Conservation (phyloP, 2,113 vertebrate species). For the Rhodinocichla rosea region DNA sequence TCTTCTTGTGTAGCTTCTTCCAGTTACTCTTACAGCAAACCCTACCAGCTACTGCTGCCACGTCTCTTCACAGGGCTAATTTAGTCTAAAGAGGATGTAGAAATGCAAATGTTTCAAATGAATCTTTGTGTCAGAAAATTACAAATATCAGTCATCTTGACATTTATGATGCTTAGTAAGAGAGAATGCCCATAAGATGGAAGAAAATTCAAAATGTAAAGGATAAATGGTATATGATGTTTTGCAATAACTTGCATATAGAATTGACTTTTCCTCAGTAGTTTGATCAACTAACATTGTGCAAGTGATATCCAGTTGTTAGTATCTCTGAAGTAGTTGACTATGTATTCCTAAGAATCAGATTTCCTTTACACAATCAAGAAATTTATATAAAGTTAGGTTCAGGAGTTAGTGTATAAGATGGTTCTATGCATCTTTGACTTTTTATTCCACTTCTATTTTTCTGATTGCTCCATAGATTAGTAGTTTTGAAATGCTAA, state of each 20-base stretch:
- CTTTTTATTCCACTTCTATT: not conserved
- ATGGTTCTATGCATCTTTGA: not conserved
- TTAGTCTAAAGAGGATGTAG: fast-evolving
- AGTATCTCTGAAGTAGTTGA: not conserved
- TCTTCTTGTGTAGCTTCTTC: not conserved
- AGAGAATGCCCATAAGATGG: not conserved
- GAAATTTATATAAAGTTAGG: not conserved
- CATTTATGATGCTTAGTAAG: not conserved
- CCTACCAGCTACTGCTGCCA: not conserved
- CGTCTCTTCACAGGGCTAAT: not conserved
- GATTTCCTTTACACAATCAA: not conserved
- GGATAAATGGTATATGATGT: not conserved
- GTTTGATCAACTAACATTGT: not conserved
- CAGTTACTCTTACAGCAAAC: not conserved
- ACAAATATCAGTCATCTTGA: not conserved
- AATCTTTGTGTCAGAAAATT: not conserved
- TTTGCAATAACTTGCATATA: not conserved
- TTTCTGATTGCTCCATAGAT: not conserved
- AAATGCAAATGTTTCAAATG: not conserved
- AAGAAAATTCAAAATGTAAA: not conserved
- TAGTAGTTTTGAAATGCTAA: not conserved
- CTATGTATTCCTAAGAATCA: not conserved
- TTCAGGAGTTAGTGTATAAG: not conserved
- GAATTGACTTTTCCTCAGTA: fast-evolving
- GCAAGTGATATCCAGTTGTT: not conserved